Evolutionary conservation across 2,797 vertebrate species (phyloP), one percentile per base, ranked within the genome.

Genomic region (Scyliorhinus canicula): DNA sequence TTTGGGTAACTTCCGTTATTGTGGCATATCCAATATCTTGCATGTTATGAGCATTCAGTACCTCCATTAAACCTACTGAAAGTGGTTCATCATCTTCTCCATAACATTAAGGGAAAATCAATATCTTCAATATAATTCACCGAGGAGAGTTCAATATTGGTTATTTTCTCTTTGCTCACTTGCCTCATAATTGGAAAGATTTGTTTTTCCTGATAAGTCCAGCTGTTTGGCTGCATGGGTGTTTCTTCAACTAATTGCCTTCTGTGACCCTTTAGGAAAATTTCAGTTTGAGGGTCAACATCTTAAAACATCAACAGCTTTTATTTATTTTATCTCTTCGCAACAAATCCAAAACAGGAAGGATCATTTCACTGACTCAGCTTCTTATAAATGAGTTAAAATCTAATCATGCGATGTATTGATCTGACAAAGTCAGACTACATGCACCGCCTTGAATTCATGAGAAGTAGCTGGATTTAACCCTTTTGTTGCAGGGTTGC

Each of bases 301-400:
- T 0, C 1, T 93, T 19, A 93, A 93, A 28, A 93, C 47, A 71
- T 52, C 93, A 31, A 69, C 28, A 50, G 7, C 44, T 71, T 71
- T 71, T 35, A 52, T 69, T 52, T 71, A 65, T 21, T 71, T 47
- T 9, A 67, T 67, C 60, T 26, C 40, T 47, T 93, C 47, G 60
- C 60, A 67, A 67, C 90, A 65, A 44, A 47, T 93, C 16, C 60
- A 47, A 67, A 93, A 93, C 90, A 93, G 90, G 90, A 93, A 44
- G 12, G 1, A 26, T 4, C 40, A 21, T 82, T 82, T 79, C 77
- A 79, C 40, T 79, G 40, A 44, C 40, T 82, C 40, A 47, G 77
- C 7, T n/a, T 55, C 11, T 28, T 47, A 86, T 31, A 14, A 50
- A 85, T 28, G 31, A 12, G 24, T 47, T 52, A 14, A 88, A 31